Percentiles rank a stretch among this genome's conserved stretches.
These are phyloP conservation scores for Neoascia interrupta DNA, from an alignment of 2,888 invertebrate species.

Conservation along the genomic window DNA sequence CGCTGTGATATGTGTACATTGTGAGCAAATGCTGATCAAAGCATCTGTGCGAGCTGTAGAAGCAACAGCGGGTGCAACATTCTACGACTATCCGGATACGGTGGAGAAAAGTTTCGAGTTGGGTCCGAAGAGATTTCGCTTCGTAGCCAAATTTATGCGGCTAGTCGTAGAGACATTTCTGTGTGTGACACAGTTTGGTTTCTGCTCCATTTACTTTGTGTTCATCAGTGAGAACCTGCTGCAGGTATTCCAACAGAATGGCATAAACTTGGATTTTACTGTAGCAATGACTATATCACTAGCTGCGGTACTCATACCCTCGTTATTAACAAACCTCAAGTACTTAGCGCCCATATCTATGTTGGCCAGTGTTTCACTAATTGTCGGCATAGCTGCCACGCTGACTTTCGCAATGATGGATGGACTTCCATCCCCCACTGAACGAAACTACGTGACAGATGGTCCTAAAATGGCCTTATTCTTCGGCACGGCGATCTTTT, in stretches of 20 bases:
- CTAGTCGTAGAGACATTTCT: constrained; percentile 90
- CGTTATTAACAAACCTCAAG: constrained; percentile 88
- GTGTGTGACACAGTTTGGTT: constrained; percentile 97
- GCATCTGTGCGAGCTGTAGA: constrained; percentile 85
- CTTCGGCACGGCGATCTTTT: constrained; percentile 97
- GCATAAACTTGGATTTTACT: constrained; percentile 83
- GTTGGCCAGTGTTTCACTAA: constrained; percentile 87
- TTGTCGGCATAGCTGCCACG: constrained; percentile 86
- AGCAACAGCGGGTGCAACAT: constrained; percentile 81
- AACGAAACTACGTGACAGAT: constrained; percentile 83
- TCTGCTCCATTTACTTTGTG: constrained; percentile 98
- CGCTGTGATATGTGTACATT: constrained; percentile 93
- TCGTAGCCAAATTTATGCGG: constrained; percentile 84
- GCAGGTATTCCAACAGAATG: constrained; percentile 86
- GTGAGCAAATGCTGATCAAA: constrained; percentile 93
- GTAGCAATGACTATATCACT: constrained; percentile 87
- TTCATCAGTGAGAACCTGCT: constrained; percentile 93
- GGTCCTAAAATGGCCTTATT: constrained; percentile 88
- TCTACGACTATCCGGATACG: constrained; percentile 90
- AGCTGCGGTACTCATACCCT: constrained; percentile 86
- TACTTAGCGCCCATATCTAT: constrained; percentile 88
- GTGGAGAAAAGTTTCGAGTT: constrained; percentile 89
- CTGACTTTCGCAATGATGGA: constrained; percentile 88
- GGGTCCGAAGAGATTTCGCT: constrained; percentile 85
- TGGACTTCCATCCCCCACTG: constrained; percentile 84